Evolutionary conservation across 2,113 vertebrate species (phyloP), one percentile per base, ranked within the genome.

Genomic region (Micronisus gabar): DNA sequence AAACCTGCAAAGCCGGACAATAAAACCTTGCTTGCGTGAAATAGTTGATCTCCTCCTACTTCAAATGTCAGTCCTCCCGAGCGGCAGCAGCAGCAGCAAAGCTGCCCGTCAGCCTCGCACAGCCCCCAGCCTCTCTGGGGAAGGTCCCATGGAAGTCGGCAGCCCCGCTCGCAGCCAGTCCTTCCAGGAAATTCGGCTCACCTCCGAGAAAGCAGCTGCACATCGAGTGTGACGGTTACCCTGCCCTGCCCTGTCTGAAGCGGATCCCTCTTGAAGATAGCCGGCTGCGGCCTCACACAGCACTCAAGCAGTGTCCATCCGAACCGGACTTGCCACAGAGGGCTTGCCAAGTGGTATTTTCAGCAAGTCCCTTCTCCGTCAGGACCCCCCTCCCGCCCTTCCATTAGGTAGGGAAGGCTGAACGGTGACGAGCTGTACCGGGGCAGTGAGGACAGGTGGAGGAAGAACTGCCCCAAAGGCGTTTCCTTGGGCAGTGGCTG

Each of bases 291-390:
- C 18, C 79, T 27, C 63, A 2, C 45, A 2, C 68, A 1, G 30
- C 1, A 2, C 58, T 47, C 53, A 53, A 3, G 71, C 55, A 19
- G 62, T 0, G 12, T 8, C 78, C 45, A 52, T 4, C 71, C 9
- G 2, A 53, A 15, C 29, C 1, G 10, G 6, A 23, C 29, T 15
- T 10, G 12, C 26, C 1, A 10, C 0, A 2, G n/a, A 29, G 2
- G 34, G 22, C 7, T 68, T 17, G n/a, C 53, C 1, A 25, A 25
- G 14, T 1, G 6, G 10, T 1, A 7, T 15, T 53, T 76, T 5
- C 55, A 71, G 41, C 50, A 3, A 26, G 6, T 20, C 12, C 9
- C 4, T 25, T 11, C 55, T 1, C 23, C 0, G 5, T 3, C 2
- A 15, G 70, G 25, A 30, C 17, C 19, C 67, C 56, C 63, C 29